A percentile compares a stretch with the other conserved stretches of the same genome.
These are phyloP conservation scores for Stenolophus ochropezus DNA, from an alignment of 2,888 invertebrate species.

Conservation along the genomic window DNA sequence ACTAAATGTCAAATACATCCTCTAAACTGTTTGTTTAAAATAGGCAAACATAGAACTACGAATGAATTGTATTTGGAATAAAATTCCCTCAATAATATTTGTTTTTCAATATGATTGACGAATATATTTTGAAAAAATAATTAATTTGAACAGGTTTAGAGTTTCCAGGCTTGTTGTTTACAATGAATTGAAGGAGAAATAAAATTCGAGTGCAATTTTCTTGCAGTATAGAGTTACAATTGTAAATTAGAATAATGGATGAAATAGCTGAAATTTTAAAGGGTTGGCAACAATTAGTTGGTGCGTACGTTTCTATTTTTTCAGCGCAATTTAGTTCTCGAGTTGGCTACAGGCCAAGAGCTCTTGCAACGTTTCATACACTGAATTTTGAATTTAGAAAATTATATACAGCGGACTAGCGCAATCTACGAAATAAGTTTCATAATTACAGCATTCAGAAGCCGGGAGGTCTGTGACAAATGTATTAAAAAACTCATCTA, in stretches of 20 bases:
- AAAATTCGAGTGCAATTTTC: too few relatives aligned
- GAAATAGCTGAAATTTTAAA: not conserved
- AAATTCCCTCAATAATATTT: too few relatives aligned
- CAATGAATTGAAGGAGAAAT: too few relatives aligned
- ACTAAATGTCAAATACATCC: too few relatives aligned
- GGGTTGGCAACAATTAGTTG: not conserved
- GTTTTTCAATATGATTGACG: too few relatives aligned
- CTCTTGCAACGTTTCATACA: slow-evolving; percentile 4
- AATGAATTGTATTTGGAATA: too few relatives aligned
- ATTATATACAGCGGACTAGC: slow-evolving; percentile 17
- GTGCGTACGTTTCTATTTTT: slow-evolving; percentile 2
- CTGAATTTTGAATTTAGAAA: slow-evolving; percentile 39
- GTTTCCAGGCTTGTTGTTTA: too few relatives aligned
- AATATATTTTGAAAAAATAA: too few relatives aligned
- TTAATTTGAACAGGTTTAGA: too few relatives aligned
- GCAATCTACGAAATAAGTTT: slow-evolving; percentile 33
- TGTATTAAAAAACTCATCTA: slow-evolving; percentile 24
- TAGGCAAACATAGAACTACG: too few relatives aligned
- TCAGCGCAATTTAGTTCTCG: slow-evolving; percentile 3
- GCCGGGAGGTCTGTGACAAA: slow-evolving; percentile 5
- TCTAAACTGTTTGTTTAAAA: too few relatives aligned
- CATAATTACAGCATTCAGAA: slow-evolving; percentile 33
- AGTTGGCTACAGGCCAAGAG: not conserved
- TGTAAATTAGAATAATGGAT: not conserved
- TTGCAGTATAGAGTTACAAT: not conserved